phyloP scores from a whole-genome alignment of 2,888 invertebrate species.

The Machimus atricapillus region DNA sequence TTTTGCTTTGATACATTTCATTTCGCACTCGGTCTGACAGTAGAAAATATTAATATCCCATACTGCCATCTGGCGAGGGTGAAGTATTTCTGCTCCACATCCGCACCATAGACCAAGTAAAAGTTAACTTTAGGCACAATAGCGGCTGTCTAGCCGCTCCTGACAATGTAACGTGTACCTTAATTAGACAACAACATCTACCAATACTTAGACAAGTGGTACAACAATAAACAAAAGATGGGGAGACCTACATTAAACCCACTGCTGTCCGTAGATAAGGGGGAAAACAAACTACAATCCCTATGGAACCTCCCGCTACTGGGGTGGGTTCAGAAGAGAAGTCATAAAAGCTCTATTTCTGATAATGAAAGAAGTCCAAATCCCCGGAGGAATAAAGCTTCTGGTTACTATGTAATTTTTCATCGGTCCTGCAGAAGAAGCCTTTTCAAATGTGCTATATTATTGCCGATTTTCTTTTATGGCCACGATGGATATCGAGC shows the following conservation, averaged over 20 bases:
- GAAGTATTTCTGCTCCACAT: neutral
- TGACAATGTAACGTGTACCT: neutral
- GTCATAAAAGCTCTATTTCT: slow-evolving; percentile 25
- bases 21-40: neutral
- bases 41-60: neutral
- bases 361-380: slow-evolving; percentile 22
- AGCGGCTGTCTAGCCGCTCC: neutral
- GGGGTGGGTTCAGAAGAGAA: neutral
- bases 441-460: neutral
- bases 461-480: neutral
- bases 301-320: neutral
- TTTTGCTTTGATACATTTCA: neutral
- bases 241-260: neutral
- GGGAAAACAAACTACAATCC: neutral
- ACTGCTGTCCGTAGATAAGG: neutral
- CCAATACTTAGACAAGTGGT: neutral
- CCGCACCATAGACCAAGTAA: neutral
- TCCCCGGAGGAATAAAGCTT: neutral
- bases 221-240: neutral
- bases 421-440: slow-evolving; percentile 10
- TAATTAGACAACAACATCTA: neutral
- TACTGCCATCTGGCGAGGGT: neutral
- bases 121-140: neutral
- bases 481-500: neutral
- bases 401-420: slow-evolving; percentile 22